A percentile compares a stretch with the other conserved stretches of the same genome.
phyloP scores from a whole-genome alignment of 2,113 vertebrate genomes.

The Alexandromys fortis region DNA sequence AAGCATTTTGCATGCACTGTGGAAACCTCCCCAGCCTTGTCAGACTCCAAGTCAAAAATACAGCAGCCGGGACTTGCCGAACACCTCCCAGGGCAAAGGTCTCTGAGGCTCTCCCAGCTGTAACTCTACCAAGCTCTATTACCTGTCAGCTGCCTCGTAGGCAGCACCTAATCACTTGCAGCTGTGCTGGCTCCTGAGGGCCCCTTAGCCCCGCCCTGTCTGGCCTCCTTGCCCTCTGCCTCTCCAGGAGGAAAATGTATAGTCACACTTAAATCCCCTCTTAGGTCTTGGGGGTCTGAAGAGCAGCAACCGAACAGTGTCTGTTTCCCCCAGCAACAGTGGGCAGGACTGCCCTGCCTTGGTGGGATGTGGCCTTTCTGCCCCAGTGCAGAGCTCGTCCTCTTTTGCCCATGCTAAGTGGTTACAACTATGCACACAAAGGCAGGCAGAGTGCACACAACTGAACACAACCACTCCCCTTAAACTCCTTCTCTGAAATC shows the following conservation, averaged over 20 bases:
- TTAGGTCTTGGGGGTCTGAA: constrained; percentile 44
- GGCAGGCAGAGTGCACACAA: not conserved
- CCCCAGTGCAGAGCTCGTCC: not conserved
- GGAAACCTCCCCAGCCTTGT: constrained; percentile 12
- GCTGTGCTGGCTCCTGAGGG: constrained; percentile 50
- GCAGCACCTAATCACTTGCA: constrained; percentile 72
- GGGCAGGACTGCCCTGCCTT: not conserved
- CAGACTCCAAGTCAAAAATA: constrained; percentile 40
- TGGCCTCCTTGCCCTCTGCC: constrained; percentile 70
- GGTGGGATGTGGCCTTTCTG: not conserved
- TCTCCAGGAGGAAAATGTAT: constrained; percentile 68
- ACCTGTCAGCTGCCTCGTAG: constrained; percentile 75
- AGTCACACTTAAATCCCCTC: constrained; percentile 37
- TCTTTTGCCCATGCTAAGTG: not conserved
- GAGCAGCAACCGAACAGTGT: not conserved
- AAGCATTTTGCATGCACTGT: not conserved
- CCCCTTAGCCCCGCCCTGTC: constrained; percentile 58
- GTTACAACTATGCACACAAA: not conserved
- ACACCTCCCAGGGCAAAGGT: constrained; percentile 73
- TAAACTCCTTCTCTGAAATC: not conserved
- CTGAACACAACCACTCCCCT: not conserved
- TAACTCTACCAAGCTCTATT: constrained; percentile 9
- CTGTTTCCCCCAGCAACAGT: not conserved
- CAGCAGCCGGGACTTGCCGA: constrained; percentile 22
- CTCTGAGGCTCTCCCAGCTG: constrained; percentile 35